Base-by-base conservation (phyloP, 2,888 invertebrate species). In the Ganaspis brasiliensis region DNA sequence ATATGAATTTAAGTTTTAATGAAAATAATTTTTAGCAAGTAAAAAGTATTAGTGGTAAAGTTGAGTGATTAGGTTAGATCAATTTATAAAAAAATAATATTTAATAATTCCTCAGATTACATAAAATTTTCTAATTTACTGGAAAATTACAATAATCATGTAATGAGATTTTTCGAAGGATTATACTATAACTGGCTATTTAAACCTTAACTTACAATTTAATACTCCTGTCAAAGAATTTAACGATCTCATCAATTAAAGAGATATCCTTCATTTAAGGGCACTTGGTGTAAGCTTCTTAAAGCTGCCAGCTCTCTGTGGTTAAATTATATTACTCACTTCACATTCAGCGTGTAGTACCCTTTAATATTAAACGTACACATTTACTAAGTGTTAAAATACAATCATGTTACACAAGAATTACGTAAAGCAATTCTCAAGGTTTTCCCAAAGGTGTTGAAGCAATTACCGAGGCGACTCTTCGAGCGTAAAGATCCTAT, bases 361-460 rank as follows among this genome's bases (percentile, higher is more conserved):
- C 52, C 52, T 52, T 26, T 67, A 10, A 63, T 40, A 24, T 24
- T 67, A 45, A 24, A 16, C 19, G n/a, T 26, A 26, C 16, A 26
- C 16, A 26, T 49, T 67, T 26, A 24, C 45, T 37, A 12, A 21
- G 24, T 2, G n/a, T 21, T 14, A 63, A 3, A 63, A 63, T 37
- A 24, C 45, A 67, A 67, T 67, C n/a, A 67, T n/a, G n/a, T 52
- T 40, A 5, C 8, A 24, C 24, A 67, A 67, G 45, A 67, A 67
- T 67, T 21, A 67, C 26, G 45, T 10, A 67, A 67, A 24, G 24
- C 16, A 19, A 19, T 67, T 40, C 67, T 67, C 45, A 24, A 67
- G 14, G 24, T 67, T 67, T 24, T 26, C 67, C 67, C 45, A 9
- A 49, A 67, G 67, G 67, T 67, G 67, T 49, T 67, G 67, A 67